Base-by-base conservation (phyloP, 2,113 vertebrate genomes). In the Pollimyrus isidori region DNA sequence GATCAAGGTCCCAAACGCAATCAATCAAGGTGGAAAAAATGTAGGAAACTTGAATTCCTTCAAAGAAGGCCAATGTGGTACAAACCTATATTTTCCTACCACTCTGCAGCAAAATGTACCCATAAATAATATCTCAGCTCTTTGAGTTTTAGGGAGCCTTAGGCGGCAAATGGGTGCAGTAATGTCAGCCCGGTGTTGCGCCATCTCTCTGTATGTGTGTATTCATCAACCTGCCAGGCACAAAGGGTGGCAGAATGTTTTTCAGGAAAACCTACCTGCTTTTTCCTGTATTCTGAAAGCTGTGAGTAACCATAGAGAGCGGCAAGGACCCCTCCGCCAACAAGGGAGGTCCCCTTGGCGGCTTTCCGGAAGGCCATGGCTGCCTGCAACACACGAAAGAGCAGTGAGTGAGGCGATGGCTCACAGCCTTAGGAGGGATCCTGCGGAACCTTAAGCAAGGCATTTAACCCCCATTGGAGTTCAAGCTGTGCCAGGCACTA, bases 301-400 rank as follows among this genome's bases (percentile, higher is more conserved):
- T 96, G 95, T 88, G 95, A 96, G 89, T 96, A 94, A 92, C 95
- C 95, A 92, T 95, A 95, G 91, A 97, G 93, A 84, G 94, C 94
- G 91, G 96, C 95, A 92, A 96, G 94, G 83, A 95, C 94, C 89
- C 95, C 96, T 91, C 95, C 95, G 90, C 96, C 96, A 92, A 95
- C 91, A 92, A 97, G 94, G 93, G 94, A 83, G 23, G 95, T 94
- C 92, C 96, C 96, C 94, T 96, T 97, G 91, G 95, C 93, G 89
- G 94, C 95, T 93, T 95, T 96, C 86, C 90, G 96, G 95, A 97
- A 97, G 89, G 95, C 96, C 96, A 96, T 97, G 92, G n/a, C 94
- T 91, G 94, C 19, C 88, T 90, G 90, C 93, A 85, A 53, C 49
- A 87, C 90, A 93, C 91, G 90, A 90, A 90, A 17, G 42, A 19